Conservation (phyloP, 2,797 vertebrate species). For the Enteromius radiatus region DNA sequence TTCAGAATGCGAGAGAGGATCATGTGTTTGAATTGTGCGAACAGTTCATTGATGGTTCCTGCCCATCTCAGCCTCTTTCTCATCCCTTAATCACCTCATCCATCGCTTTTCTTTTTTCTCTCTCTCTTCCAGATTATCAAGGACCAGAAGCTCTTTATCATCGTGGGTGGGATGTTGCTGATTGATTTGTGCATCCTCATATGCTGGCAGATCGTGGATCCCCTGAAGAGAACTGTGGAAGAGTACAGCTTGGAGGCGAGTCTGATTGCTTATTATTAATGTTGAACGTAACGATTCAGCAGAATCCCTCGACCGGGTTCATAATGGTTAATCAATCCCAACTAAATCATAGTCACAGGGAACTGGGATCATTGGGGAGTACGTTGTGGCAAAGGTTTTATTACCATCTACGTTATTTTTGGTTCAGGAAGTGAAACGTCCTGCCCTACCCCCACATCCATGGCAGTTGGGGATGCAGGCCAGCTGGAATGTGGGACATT, state of each 20-base stretch:
- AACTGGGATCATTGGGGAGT: slow-evolving; percentile 16
- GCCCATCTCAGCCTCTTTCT: slow-evolving; percentile 35
- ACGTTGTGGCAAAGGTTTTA: slow-evolving; percentile 4
- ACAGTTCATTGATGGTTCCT: slow-evolving; percentile 29
- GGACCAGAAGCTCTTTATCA: slow-evolving; percentile 98
- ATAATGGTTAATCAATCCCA: slow-evolving; percentile 42
- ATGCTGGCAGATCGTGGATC: slow-evolving; percentile 99
- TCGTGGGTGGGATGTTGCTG: slow-evolving; percentile 97
- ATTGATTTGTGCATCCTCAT: slow-evolving; percentile 99
- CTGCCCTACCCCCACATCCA: slow-evolving; percentile 66
- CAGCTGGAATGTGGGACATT: slow-evolving; percentile 74
- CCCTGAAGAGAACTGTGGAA: slow-evolving; percentile 95
- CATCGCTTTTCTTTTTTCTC: slow-evolving; percentile 25
- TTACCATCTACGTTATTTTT: slow-evolving; percentile 69
- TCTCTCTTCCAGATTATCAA: slow-evolving; percentile 92
- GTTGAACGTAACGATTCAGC: slow-evolving; percentile 32
- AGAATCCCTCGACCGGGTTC: slow-evolving; percentile 2
- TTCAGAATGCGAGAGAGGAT: slow-evolving; percentile 71
- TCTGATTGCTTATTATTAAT: slow-evolving; percentile 52
- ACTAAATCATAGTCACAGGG: slow-evolving; percentile 33
- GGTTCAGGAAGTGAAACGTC: slow-evolving; percentile 73
- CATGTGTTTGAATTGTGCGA: slow-evolving; percentile 47
- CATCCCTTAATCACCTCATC: slow-evolving; percentile 46
- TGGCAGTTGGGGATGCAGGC: slow-evolving; percentile 62
- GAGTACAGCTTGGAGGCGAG: slow-evolving; percentile 97